phyloP scores from a whole-genome alignment of 2,797 vertebrate species.

The Semotilus atromaculatus region DNA sequence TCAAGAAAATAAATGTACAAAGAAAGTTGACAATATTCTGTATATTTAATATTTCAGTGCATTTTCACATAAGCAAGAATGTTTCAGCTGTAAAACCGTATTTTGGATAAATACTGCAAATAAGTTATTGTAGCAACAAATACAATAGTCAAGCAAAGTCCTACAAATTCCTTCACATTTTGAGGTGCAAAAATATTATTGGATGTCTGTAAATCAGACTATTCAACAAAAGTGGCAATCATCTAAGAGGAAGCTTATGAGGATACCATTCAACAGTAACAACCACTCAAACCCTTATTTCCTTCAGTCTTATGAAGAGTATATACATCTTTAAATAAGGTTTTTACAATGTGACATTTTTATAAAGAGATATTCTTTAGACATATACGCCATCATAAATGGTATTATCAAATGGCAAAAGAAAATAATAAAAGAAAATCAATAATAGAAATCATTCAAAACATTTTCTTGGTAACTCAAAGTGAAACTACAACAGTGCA shows the following conservation, averaged over 20 bases:
- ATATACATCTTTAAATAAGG: background rate
- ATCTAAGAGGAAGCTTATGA: background rate
- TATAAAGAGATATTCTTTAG: background rate
- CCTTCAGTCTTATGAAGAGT: background rate
- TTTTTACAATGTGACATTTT: background rate
- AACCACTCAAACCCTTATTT: background rate
- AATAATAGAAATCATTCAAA: background rate
- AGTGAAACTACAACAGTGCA: conserved; percentile 10
- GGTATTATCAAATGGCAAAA: background rate
- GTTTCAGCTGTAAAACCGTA: conserved; percentile 8
- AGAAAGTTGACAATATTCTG: background rate
- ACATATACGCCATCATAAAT: background rate
- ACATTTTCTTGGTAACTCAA: background rate
- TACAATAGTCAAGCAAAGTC: background rate
- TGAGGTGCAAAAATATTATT: background rate
- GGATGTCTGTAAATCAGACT: background rate
- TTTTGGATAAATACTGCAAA: background rate
- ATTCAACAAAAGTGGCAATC: background rate
- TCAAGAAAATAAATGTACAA: background rate
- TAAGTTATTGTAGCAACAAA: conserved; percentile 2
- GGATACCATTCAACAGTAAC: background rate
- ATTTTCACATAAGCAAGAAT: conserved; percentile 33
- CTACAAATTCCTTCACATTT: conserved; percentile 23
- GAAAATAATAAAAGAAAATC: background rate
- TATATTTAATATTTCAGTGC: conserved; percentile 45